These are phyloP conservation scores for Petrocephalus schoutedeni DNA, from an alignment of 2,797 vertebrate genomes.

Conservation along the genomic window DNA sequence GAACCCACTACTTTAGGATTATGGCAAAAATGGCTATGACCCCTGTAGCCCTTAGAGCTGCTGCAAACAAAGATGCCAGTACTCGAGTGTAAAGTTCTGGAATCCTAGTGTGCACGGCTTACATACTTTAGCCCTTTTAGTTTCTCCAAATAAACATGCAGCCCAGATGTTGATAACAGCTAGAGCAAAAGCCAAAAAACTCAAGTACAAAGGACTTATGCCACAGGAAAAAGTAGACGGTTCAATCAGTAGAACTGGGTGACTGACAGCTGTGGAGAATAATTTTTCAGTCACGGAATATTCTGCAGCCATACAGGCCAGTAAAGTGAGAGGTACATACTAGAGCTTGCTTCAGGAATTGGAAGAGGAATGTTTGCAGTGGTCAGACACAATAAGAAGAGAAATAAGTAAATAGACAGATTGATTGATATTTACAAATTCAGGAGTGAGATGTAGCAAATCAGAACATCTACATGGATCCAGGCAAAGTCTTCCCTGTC, in stretches of 20 bases:
- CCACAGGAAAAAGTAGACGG: neutral
- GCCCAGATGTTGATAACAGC: neutral
- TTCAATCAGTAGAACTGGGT: neutral
- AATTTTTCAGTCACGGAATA: neutral
- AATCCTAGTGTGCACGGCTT: neutral
- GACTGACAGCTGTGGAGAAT: neutral
- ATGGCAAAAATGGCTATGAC: neutral
- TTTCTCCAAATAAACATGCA: neutral
- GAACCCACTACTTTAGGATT: neutral
- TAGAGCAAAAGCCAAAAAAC: neutral
- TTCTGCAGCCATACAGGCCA: neutral
- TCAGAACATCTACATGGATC: neutral
- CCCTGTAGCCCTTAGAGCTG: neutral
- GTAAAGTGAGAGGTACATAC: neutral
- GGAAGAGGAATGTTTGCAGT: neutral
- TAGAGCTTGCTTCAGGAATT: neutral
- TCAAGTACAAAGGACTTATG: neutral
- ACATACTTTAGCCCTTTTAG: neutral
- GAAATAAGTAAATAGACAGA: neutral
- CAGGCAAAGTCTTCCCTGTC: conserved; percentile 2
- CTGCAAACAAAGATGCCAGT: neutral
- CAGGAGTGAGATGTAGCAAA: neutral
- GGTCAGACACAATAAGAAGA: neutral
- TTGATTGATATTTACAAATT: conserved; percentile 5
- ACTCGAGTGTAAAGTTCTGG: neutral